These are phyloP conservation scores for Rhysida immarginata DNA, from an alignment of 1,140 invertebrate species.

Conservation along the genomic window DNA sequence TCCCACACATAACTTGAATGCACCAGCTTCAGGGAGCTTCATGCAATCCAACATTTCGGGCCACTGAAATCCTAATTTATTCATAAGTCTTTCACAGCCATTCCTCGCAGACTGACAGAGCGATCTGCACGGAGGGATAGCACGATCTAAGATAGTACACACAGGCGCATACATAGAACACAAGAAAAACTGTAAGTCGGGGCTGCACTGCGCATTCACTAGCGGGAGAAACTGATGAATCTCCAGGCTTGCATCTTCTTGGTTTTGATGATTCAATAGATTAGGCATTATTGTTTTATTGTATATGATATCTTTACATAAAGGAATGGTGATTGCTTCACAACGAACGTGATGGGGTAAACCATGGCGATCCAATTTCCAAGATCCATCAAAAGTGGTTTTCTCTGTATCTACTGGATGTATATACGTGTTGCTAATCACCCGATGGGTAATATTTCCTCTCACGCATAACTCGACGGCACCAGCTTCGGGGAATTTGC, in stretches of 20 bases:
- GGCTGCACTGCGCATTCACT: constrained; percentile 90
- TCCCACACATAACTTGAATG: constrained; percentile 62
- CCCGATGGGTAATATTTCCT: constrained; percentile 51
- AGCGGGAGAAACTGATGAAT: constrained; percentile 86
- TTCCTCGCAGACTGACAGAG: constrained; percentile 71
- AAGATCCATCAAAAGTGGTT: no score
- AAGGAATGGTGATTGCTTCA: constrained; percentile 78
- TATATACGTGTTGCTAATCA: no score
- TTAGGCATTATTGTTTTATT: constrained; percentile 96
- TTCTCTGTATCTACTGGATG: no score
- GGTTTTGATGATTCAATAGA: constrained; percentile 75
- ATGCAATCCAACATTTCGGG: constrained; percentile 82
- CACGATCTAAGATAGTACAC: constrained; percentile 76
- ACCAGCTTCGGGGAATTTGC: constrained; percentile 64
- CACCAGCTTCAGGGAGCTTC: constrained; percentile 62
- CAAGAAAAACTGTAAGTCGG: constrained; percentile 85
- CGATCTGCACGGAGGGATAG: constrained; percentile 81
- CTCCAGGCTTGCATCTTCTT: constrained; percentile 86
- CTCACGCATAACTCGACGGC: constrained; percentile 63
- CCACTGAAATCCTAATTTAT: constrained; percentile 84
- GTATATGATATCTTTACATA: constrained; percentile 84
- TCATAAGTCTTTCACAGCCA: constrained; percentile 85
- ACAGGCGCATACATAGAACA: constrained; percentile 92
- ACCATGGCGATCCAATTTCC: no score
- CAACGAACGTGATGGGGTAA: constrained; percentile 69